Conservation (phyloP, 2,888 invertebrate genomes). For the Diarsia rubi region DNA sequence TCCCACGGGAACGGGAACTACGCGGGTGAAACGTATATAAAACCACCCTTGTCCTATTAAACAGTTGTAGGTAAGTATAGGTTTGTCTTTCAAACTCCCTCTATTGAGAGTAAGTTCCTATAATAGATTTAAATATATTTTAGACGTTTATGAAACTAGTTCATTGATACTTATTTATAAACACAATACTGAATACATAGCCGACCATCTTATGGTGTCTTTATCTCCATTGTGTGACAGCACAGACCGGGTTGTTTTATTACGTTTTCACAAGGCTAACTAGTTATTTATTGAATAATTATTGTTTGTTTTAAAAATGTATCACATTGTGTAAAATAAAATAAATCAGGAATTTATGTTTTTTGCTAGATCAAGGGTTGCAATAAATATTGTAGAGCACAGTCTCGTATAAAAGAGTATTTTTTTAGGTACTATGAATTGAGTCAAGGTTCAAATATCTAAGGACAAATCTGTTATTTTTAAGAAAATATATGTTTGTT, state of each 20-base stretch:
- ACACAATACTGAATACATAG: no score
- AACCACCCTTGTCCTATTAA: not conserved
- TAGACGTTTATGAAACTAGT: not conserved
- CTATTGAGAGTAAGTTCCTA: not conserved
- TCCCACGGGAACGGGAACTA: no score
- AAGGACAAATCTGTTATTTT: not conserved
- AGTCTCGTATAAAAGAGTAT: not conserved
- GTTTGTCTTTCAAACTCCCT: not conserved
- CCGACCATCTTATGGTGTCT: not conserved
- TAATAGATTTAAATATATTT: not conserved
- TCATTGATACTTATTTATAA: no score
- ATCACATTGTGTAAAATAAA: not conserved
- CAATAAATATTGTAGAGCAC: not conserved
- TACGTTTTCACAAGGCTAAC: not conserved
- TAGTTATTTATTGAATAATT: not conserved
- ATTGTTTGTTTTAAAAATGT: not conserved
- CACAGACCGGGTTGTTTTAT: not conserved
- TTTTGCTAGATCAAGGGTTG: not conserved
- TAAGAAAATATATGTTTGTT: not conserved
- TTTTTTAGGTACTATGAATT: accelerated
- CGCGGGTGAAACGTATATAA: no score
- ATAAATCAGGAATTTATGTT: not conserved
- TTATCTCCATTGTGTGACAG: not conserved
- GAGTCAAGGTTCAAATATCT: not conserved
- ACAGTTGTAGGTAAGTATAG: not conserved